Percentiles rank a stretch among this genome's conserved stretches.
phyloP scores from a whole-genome alignment of 2,113 vertebrate species.

The Pholis gunnellus region DNA sequence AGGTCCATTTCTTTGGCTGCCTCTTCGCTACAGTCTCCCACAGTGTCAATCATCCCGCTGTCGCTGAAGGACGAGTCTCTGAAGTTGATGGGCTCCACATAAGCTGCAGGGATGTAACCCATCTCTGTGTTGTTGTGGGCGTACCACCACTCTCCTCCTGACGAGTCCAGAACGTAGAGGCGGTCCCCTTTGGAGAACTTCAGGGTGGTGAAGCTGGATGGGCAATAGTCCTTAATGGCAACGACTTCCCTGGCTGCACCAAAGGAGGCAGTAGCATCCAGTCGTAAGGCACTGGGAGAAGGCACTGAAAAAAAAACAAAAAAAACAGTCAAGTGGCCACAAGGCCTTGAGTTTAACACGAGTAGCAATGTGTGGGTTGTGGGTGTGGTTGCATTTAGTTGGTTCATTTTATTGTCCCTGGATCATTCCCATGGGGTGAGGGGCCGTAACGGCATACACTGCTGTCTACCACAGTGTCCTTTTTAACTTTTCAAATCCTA shows the following conservation, averaged over 20 bases:
- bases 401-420: not conserved
- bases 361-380: not conserved
- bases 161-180: conserved; percentile 94
- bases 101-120: conserved; percentile 96
- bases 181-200: conserved; percentile 97
- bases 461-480: not conserved
- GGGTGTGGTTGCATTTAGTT: not conserved
- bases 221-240: conserved; percentile 97
- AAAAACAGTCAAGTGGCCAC: not conserved
- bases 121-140: conserved; percentile 98
- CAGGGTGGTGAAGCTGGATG: conserved; percentile 95
- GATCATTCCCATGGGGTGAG: not conserved
- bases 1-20: conserved; percentile 89
- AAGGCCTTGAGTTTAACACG: not conserved
- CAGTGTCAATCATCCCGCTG: conserved; percentile 92
- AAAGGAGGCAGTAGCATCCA: conserved; percentile 88
- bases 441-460: not conserved
- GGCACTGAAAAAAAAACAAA: conserved; percentile 85
- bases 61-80: conserved; percentile 91
- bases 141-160: conserved; percentile 97
- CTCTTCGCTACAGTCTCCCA: conserved; percentile 88
- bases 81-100: conserved; percentile 90
- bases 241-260: conserved; percentile 92
- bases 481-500: not conserved
- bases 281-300: conserved; percentile 94